Percentiles rank a stretch among this genome's conserved stretches.
Conservation (phyloP, 2,888 invertebrate species). For the Aphodius sticticus region DNA sequence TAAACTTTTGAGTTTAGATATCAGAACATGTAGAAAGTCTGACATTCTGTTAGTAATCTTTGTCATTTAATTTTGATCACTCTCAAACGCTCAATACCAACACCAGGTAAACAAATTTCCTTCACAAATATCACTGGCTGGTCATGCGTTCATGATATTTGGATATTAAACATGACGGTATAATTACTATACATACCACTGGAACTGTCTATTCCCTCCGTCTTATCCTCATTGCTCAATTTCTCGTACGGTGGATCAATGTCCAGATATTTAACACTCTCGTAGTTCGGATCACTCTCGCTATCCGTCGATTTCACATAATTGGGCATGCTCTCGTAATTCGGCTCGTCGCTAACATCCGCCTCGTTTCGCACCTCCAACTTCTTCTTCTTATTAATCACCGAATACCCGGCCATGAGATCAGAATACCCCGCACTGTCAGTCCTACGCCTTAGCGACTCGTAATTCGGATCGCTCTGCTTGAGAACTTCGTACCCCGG, state of each 20-base stretch:
- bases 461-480: slow-evolving; percentile 79
- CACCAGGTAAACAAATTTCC: too few species aligned
- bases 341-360: slow-evolving; percentile 70
- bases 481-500: slow-evolving; percentile 78
- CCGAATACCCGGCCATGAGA: slow-evolving; percentile 43
- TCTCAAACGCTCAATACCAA: too few species aligned
- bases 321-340: slow-evolving; percentile 78
- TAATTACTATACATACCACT: neutral
- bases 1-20: too few species aligned
- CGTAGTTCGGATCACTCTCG: slow-evolving; percentile 84
- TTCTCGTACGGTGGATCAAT: slow-evolving; percentile 73
- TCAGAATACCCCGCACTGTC: slow-evolving; percentile 55
- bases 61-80: too few species aligned
- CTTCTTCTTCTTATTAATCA: slow-evolving; percentile 48
- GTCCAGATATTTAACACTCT: slow-evolving; percentile 80
- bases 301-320: slow-evolving; percentile 66
- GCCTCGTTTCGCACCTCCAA: slow-evolving; percentile 60
- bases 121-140: too few species aligned
- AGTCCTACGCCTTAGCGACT: slow-evolving; percentile 69
- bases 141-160: too few species aligned
- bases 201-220: slow-evolving; percentile 29
- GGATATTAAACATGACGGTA: slow-evolving; percentile 11
- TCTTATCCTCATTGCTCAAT: slow-evolving; percentile 58
- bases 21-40: too few species aligned
- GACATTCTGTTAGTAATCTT: too few species aligned